Conservation (phyloP, 2,113 vertebrate genomes). For the Siphamia tubifer region DNA sequence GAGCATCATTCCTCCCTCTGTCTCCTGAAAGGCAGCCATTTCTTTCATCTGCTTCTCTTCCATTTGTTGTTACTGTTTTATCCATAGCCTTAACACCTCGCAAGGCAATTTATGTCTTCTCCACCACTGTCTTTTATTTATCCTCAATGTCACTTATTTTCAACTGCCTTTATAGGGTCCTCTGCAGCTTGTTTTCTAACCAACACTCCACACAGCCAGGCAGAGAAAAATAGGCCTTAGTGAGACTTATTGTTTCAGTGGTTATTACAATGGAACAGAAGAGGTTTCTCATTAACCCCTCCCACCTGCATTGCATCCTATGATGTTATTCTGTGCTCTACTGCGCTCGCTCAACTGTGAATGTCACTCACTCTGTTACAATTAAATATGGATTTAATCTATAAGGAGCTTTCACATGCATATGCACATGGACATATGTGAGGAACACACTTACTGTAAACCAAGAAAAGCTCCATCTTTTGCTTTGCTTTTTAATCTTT, state of each 20-base stretch:
- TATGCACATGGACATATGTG: background rate
- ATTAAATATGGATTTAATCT: conserved; percentile 32
- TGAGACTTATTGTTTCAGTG: background rate
- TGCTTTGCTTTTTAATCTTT: background rate
- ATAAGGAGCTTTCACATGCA: background rate
- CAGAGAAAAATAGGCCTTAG: background rate
- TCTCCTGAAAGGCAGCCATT: background rate
- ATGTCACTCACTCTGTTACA: conserved; percentile 47
- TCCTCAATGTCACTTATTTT: conserved; percentile 49
- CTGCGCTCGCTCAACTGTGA: conserved; percentile 32
- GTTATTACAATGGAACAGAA: background rate
- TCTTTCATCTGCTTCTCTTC: background rate
- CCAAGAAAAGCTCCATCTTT: background rate
- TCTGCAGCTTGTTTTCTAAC: background rate
- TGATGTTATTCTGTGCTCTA: background rate
- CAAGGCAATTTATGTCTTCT: conserved; percentile 28
- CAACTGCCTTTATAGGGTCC: conserved; percentile 7
- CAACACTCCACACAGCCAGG: background rate
- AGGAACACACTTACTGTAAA: background rate
- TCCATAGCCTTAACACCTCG: conserved; percentile 20
- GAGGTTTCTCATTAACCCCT: background rate
- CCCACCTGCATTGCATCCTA: no score
- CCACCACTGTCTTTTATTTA: conserved; percentile 9
- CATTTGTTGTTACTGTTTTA: conserved; percentile 29
- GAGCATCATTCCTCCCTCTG: background rate